Evolutionary conservation across 2,113 vertebrate species (phyloP), one percentile per base, ranked within the genome.

Genomic region (Paradoxurus hermaphroditus): DNA sequence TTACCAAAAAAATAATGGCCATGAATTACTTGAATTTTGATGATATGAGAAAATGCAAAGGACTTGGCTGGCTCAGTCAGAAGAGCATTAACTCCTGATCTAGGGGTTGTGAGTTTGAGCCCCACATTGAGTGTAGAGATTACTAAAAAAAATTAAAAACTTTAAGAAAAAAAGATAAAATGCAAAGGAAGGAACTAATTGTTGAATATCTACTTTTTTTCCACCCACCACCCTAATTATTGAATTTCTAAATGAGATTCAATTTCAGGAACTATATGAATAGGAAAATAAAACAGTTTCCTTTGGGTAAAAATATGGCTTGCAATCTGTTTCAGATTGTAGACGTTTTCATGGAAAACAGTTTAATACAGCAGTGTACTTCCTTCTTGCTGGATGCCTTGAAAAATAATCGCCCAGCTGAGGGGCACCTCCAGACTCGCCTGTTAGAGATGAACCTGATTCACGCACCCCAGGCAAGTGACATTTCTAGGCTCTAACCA

Each of bases 281-380:
- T 56, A 72, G 44, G 62, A 83, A 91, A 95, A 72, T 36, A 21
- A 62, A 86, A 62, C 27, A 11, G 3, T 41, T 68, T 75, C 34
- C 39, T 51, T 72, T 91, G 14, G 10, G n/a, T 83, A 51, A 95
- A 44, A 59, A 81, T 27, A 27, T 78, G 72, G 2, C 39, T 67
- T 68, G 29, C 31, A 6, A 11, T 41, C 29, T 92, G 34, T 97
- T 92, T 72, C 96, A 99, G 99, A 99, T 99, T 87, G 99, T 99
- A 70, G 99, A 99, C 88, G 99, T 99, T n/a, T 99, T 99, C 97
- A 99, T 99, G 99, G 99, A 99, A 98, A 99, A 99, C 87, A 99
- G 98, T 95, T 99, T 99, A 95, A 99, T 99, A 94, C 99, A 99
- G 99, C 99, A 99, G 95, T 99, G 99, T 97, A 99, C 99, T 0